These are phyloP conservation scores for Himalopsyche tibetana DNA, from an alignment of 2,888 invertebrate genomes.

Conservation along the genomic window DNA sequence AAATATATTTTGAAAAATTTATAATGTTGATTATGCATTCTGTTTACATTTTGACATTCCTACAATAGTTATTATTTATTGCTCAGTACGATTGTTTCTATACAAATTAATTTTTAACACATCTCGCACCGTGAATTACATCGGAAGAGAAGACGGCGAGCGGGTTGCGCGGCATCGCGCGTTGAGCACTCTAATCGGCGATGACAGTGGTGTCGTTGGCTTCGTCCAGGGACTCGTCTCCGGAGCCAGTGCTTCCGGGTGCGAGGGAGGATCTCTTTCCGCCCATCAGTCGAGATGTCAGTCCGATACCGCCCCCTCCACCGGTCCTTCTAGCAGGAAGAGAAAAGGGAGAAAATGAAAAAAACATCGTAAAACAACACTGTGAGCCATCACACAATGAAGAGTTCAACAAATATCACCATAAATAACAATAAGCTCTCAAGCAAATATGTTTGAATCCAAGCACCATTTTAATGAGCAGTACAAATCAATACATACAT, in stretches of 20 bases:
- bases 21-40: too few relatives aligned
- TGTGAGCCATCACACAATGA: too few relatives aligned
- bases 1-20: too few relatives aligned
- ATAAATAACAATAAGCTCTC: too few relatives aligned
- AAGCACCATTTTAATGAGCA: too few relatives aligned
- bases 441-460: too few relatives aligned
- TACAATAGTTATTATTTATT: neutral
- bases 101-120: neutral
- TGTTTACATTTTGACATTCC: too few relatives aligned
- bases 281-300: slow-evolving; percentile 80
- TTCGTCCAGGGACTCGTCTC: slow-evolving; percentile 86
- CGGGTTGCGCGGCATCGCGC: neutral
- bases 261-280: slow-evolving; percentile 84
- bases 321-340: slow-evolving; percentile 70
- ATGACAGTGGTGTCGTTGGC: slow-evolving; percentile 81
- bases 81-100: slow-evolving; percentile 23
- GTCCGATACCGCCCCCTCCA: slow-evolving; percentile 77
- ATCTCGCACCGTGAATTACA: neutral
- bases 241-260: slow-evolving; percentile 80
- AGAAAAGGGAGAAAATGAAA: slow-evolving; percentile 22
- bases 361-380: too few relatives aligned
- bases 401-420: too few relatives aligned
- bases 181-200: slow-evolving; percentile 70
- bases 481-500: too few relatives aligned
- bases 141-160: neutral